Evolutionary conservation across 2,113 vertebrate species (phyloP).

Genomic region (Oreochromis aureus): DNA sequence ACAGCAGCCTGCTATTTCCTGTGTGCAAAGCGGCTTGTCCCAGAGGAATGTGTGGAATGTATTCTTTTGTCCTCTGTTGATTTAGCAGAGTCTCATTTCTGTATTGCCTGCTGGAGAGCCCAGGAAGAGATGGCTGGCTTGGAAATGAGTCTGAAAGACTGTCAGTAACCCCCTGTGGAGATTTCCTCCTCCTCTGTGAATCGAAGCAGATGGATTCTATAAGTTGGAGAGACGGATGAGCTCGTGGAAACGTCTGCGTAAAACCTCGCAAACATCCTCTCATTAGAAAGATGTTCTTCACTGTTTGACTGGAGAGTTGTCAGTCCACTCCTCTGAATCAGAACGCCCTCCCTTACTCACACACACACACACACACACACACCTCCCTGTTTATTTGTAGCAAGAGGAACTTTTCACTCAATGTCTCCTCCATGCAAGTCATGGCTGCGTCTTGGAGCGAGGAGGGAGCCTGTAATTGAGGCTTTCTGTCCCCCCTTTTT

Average conservation of each 20-base stretch:
- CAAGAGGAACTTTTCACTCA: constrained; percentile 21
- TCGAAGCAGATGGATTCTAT: background rate
- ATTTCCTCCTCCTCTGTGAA: background rate
- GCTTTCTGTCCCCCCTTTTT: background rate
- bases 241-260: background rate
- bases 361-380: background rate
- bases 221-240: background rate
- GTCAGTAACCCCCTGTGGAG: background rate
- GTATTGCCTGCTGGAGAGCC: background rate
- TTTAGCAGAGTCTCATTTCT: constrained; percentile 50
- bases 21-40: constrained; percentile 60
- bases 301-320: constrained; percentile 33
- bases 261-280: constrained; percentile 4
- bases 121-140: constrained; percentile 9
- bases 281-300: constrained; percentile 44
- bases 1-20: constrained; percentile 64
- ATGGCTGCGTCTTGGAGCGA: constrained; percentile 23
- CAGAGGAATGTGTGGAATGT: constrained; percentile 71
- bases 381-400: constrained; percentile 45
- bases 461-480: constrained; percentile 46
- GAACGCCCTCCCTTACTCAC: background rate
- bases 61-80: constrained; percentile 57
- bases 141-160: constrained; percentile 9
- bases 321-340: constrained; percentile 5
- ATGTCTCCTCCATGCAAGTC: constrained; percentile 23